Base-by-base conservation (phyloP, 2,888 invertebrate species). In the Uloborus plumipes region DNA sequence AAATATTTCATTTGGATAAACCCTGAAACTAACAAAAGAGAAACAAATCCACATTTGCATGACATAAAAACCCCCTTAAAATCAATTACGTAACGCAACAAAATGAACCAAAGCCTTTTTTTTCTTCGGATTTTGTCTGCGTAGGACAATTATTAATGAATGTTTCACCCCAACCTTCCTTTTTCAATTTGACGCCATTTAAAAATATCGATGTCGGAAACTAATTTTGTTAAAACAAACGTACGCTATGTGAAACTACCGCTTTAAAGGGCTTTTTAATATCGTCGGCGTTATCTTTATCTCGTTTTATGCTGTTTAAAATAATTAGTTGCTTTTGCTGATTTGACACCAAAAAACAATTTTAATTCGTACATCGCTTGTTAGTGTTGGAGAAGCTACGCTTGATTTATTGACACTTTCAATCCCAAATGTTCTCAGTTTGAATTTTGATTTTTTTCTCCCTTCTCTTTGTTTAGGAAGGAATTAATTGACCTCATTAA, bases 141-240 rank as follows among this genome's bases (percentile, higher is more conserved):
- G 47, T 61, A 61, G 62, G 61, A 76, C 76, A 62, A 62, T 76
- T 76, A 76, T 76, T 76, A 76, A 76, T 76, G 76, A 69, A 53
- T 47, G 47, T 55, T 53, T 76, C 62, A 47, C 51, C 50, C 18
- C 7, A 39, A 59, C 47, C 58, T 66, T 66, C 39, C 59, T 61
- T 75, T 75, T 67, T 61, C 59, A 13, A 75, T 67, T 69, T 51
- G 61, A 51, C 51, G 22, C 18, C 49, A n/a, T 76, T 76, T 69
- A 61, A 62, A 76, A 76, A 76, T 47, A 53, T 51, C 51, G 62
- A 69, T 55, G 51, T 61, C 67, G 62, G 59, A 55, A 61, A 66
- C 49, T 16, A 22, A 61, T 69, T 20, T 62, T 58, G 65, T 20
- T n/a, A 47, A 73, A 58, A 31, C 65, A 74, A 50, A 62, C 18